Conservation (phyloP, 2,888 invertebrate species). For the Agrochola circellaris region DNA sequence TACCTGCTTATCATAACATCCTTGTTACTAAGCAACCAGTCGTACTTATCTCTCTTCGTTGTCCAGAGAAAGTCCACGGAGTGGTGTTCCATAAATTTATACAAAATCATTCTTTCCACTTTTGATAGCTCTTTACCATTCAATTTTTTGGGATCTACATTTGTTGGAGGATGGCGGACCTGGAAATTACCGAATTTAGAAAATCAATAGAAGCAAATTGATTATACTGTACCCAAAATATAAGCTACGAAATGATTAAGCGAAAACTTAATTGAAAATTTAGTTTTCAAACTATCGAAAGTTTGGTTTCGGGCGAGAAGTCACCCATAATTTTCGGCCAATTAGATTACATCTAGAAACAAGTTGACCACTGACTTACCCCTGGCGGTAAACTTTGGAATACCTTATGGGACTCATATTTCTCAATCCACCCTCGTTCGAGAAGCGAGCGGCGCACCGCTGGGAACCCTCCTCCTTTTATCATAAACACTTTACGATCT, state of each 20-base stretch:
- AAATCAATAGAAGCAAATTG: constrained; percentile 1
- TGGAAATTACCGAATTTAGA: constrained; percentile 57
- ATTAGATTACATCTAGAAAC: constrained; percentile 27
- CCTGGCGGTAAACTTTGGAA: constrained; percentile 37
- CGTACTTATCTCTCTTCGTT: constrained; percentile 95
- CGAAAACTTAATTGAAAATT: constrained; percentile 4
- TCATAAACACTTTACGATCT: constrained; percentile 92
- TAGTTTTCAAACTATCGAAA: constrained; percentile 35
- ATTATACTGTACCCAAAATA: neutral
- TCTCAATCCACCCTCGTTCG: constrained; percentile 94
- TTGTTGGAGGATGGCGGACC: constrained; percentile 84
- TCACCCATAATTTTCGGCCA: constrained; percentile 30
- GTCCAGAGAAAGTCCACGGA: constrained; percentile 98
- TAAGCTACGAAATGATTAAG: constrained; percentile 11
- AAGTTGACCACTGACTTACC: constrained; percentile 46
- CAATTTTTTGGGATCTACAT: constrained; percentile 84
- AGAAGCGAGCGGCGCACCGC: constrained; percentile 93
- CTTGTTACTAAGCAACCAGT: constrained; percentile 92
- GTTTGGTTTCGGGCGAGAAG: constrained; percentile 13
- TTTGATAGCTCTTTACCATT: constrained; percentile 89
- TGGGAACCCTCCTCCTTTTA: constrained; percentile 93
- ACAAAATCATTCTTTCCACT: constrained; percentile 93
- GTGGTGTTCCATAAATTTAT: constrained; percentile 94
- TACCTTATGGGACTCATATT: constrained; percentile 90
- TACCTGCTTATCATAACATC: constrained; percentile 90